These are phyloP conservation scores for Arrhopalites spinosus DNA, from an alignment of 2,888 invertebrate genomes.

Conservation along the genomic window DNA sequence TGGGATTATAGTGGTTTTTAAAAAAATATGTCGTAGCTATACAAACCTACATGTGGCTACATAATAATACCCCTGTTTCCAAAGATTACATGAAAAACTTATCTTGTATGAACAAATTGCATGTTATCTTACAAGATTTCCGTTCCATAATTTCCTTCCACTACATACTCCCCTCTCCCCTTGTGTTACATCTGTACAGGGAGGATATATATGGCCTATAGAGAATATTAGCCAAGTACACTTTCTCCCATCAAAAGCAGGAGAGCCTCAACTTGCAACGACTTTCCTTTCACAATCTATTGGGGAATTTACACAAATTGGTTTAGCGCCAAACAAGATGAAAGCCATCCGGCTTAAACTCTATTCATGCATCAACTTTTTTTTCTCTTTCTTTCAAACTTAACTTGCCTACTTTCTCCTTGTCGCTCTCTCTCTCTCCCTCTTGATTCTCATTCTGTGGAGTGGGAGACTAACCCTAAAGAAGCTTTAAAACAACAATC, in stretches of 20 bases:
- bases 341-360: conserved; percentile 28
- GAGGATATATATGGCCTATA: background rate
- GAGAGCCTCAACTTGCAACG: background rate
- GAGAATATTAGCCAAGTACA: background rate
- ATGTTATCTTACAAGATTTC: background rate
- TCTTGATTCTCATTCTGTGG: background rate
- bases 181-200: background rate
- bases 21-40: no score
- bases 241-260: background rate
- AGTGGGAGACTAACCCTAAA: background rate
- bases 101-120: no score
- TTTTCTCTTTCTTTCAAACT: background rate
- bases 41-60: no score
- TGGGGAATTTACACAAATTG: conserved; percentile 32
- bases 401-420: background rate
- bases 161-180: background rate
- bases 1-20: no score
- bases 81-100: no score
- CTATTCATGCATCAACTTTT: conserved; percentile 12
- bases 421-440: background rate
- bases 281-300: conserved; percentile 14
- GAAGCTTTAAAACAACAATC: conserved; percentile 12
- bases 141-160: background rate
- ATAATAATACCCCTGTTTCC: no score
- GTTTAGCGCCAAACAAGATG: conserved; percentile 30